Base-by-base conservation (phyloP, 2,888 invertebrate species). In the Pristionchus exspectatus region DNA sequence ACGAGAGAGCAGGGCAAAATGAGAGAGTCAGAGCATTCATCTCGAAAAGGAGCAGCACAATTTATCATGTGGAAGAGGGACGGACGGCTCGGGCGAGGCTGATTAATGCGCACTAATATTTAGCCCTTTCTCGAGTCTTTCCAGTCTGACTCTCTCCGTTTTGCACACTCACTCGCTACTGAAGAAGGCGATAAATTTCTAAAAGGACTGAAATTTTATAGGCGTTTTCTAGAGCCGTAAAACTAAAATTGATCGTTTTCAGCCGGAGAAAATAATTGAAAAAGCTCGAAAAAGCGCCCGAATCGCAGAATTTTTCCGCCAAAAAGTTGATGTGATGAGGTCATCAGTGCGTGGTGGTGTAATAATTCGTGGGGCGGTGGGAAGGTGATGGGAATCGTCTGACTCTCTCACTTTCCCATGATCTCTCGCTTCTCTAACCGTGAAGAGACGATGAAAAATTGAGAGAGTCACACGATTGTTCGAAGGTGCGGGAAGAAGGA, bases 71-170 rank as follows among this genome's bases (percentile, higher is more conserved):
- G 27, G 54, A 54, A n/a, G 50, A 81, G 50, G 18, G n/a, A 81
- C n/a, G 77, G 77, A 44, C 7, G 74, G 77, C 44, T 7, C n/a
- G n/a, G 3, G 4, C 44, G 44, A 50, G 27, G 9, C 50, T 81
- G 81, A 81, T 81, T 81, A 81, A 81, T 81, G 81, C 54, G 3
- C 50, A 30, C 77, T 77, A 77, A 77, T 77, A 77, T 77, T 77
- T 38, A 27, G 38, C 44, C 44, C 74, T 30, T 27, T 77, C 24
- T 44, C 38, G 44, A 77, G 44, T 24, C 21, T 63, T 10, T 50
- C 10, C 44, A 50, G 44, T 50, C 44, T 50, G 30, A 14, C 30
- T 33, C 72, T 72, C 33, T 72, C 72, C 16, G 0, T 72, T 33
- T 33, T 24, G 72, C 33, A 33, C 18, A 18, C 72, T 72, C 72